Conservation (phyloP, 2,888 invertebrate genomes). For the Amiota minor region DNA sequence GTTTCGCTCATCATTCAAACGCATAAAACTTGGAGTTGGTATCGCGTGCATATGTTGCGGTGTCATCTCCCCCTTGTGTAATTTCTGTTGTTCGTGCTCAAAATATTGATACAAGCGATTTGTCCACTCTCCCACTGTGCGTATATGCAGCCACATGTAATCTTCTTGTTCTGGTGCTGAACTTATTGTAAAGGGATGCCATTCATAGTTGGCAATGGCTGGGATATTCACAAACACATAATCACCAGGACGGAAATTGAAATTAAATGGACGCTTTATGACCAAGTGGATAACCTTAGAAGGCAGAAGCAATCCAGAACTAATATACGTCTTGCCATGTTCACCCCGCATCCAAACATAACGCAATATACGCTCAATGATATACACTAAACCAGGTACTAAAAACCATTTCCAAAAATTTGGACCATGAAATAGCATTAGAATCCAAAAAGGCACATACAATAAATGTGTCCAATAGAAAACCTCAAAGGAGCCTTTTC, state of each 20-base stretch:
- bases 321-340: constrained; percentile 90
- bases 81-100: constrained; percentile 84
- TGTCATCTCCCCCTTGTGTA: constrained; percentile 80
- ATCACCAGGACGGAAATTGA: constrained; percentile 93
- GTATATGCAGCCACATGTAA: constrained; percentile 93
- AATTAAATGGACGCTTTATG: constrained; percentile 88
- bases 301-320: constrained; percentile 88
- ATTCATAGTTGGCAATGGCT: constrained; percentile 91
- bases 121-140: constrained; percentile 96
- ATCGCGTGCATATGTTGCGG: constrained; percentile 71
- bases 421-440: constrained; percentile 89
- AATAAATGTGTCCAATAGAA: constrained; percentile 96
- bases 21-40: constrained; percentile 61
- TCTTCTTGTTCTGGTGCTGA: constrained; percentile 95
- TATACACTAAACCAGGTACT: constrained; percentile 84
- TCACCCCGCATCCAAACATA: constrained; percentile 79
- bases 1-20: constrained; percentile 54
- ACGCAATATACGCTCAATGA: constrained; percentile 83
- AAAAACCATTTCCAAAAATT: constrained; percentile 98
- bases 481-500: constrained; percentile 93
- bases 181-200: constrained; percentile 98
- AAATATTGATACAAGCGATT: constrained; percentile 89
- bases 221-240: constrained; percentile 95
- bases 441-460: constrained; percentile 89
- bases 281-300: constrained; percentile 93